Evolutionary conservation across 2,888 invertebrate species (phyloP).

Genomic region (Microdon myrmicae): DNA sequence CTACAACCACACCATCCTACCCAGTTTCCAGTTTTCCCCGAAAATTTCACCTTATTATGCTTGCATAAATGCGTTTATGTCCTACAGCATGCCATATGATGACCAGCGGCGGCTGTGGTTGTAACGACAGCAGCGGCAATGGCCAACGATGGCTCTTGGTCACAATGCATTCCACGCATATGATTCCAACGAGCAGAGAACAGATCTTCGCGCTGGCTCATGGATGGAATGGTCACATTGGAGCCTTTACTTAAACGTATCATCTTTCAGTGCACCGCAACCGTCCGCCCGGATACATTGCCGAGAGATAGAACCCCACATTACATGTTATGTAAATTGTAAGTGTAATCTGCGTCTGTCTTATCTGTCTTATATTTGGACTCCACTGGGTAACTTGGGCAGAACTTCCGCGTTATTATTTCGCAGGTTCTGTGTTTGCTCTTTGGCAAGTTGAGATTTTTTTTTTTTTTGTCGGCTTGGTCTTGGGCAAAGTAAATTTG

Average conservation of each 20-base stretch:
- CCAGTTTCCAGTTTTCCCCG: slow-evolving; percentile 48
- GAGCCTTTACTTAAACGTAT: slow-evolving; percentile 34
- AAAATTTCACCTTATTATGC: slow-evolving; percentile 52
- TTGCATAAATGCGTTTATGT: slow-evolving; percentile 52
- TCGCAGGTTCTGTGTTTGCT: slow-evolving; percentile 36
- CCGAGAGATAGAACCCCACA: slow-evolving; percentile 25
- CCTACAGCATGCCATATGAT: slow-evolving; percentile 37
- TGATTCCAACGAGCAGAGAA: slow-evolving; percentile 29
- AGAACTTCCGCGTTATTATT: slow-evolving; percentile 50
- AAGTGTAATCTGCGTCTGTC: slow-evolving; percentile 45
- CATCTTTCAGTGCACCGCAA: slow-evolving; percentile 21
- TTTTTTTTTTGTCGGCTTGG: slow-evolving; percentile 18
- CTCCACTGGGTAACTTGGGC: slow-evolving; percentile 28
- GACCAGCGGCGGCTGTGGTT: slow-evolving; percentile 19
- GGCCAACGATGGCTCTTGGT: no score
- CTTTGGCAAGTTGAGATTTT: slow-evolving; percentile 46
- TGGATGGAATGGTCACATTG: slow-evolving; percentile 19
- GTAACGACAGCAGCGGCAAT: no score
- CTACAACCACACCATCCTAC: slow-evolving; percentile 38
- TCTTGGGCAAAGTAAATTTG: slow-evolving; percentile 17
- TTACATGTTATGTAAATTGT: slow-evolving; percentile 49
- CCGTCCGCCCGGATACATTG: not conserved
- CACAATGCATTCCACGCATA: slow-evolving; percentile 47
- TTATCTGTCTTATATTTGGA: slow-evolving; percentile 45
- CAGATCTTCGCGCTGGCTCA: slow-evolving; percentile 22